Base-by-base conservation (phyloP, 2,113 vertebrate species). In the Saguinus midas region DNA sequence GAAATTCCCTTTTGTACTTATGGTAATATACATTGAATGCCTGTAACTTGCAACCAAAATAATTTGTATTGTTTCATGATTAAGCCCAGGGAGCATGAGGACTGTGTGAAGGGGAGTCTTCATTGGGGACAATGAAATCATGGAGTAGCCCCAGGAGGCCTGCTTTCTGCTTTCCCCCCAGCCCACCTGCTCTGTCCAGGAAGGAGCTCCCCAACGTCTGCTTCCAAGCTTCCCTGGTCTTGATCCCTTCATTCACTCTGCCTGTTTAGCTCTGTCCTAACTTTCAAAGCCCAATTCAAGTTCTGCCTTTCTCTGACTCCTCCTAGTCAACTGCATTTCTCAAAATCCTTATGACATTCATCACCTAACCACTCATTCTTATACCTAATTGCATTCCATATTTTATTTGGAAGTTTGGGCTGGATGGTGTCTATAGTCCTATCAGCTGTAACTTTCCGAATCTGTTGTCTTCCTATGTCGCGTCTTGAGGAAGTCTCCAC, bases 321-420 rank as follows among this genome's bases (percentile, higher is more conserved):
- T 75, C 37, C 79, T 32, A 76, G 23, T 85, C 27, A 32, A 3
- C 72, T n/a, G 94, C 43, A n/a, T 87, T 96, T 96, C 64, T 90
- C 25, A 90, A 90, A 95, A 78, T 11, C 18, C 40, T 94, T 8
- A 35, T 3, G 50, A 29, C 23, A 86, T 40, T 40, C 40, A 17
- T 27, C 50, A 73, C 37, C n/a, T 82, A 84, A 80, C 70, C 55
- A 27, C 68, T 80, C 32, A 43, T 70, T 72, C 50, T 85, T 29
- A 91, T 6, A 52, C 37, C 48, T 18, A 3, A 16, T 25, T 55
- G 7, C 3, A 72, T 58, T 78, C 48, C 37, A 12, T 81, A 40
- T 64, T 82, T 89, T 95, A 83, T 80, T 86, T 87, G 64, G 32
- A 25, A 37, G 3, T 98, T 96, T 73, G 70, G 80, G 25, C 2